These are phyloP conservation scores for Oligia fasciuncula DNA, from an alignment of 2,888 invertebrate species.

Conservation along the genomic window DNA sequence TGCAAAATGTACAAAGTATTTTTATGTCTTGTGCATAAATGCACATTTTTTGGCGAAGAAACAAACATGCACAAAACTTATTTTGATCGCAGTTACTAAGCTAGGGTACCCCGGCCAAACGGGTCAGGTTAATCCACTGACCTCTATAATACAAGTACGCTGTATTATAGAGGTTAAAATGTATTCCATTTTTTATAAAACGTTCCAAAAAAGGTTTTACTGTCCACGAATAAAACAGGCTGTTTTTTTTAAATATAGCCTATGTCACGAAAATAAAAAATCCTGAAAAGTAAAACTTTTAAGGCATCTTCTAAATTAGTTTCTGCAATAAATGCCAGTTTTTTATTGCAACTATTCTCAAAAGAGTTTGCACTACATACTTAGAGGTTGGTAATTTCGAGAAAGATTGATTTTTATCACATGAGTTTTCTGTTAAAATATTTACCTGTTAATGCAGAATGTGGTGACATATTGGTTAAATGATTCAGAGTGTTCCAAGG, in stretches of 20 bases:
- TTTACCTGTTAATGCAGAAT: conserved; percentile 39
- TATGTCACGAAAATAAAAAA: background rate
- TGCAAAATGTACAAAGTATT: background rate
- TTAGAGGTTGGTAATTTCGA: background rate
- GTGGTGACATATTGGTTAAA: conserved; percentile 47
- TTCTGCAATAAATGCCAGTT: background rate
- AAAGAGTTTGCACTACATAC: background rate
- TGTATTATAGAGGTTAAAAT: too few relatives aligned
- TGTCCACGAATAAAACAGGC: background rate
- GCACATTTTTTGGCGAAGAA: background rate
- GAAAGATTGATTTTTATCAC: background rate
- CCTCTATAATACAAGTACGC: too few relatives aligned
- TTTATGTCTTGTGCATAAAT: background rate
- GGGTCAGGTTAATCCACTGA: background rate
- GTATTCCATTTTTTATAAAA: background rate
- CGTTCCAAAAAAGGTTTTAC: background rate
- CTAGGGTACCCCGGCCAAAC: background rate
- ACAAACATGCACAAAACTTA: background rate
- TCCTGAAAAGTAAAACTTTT: background rate
- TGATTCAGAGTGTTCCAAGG: conserved; percentile 69
- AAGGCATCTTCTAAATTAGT: background rate
- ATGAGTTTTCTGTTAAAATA: background rate
- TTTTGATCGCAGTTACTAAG: background rate
- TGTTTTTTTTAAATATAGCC: background rate
- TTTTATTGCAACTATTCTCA: background rate